Evolutionary conservation across 2,113 vertebrate genomes (phyloP).

Genomic region (Eira barbara): DNA sequence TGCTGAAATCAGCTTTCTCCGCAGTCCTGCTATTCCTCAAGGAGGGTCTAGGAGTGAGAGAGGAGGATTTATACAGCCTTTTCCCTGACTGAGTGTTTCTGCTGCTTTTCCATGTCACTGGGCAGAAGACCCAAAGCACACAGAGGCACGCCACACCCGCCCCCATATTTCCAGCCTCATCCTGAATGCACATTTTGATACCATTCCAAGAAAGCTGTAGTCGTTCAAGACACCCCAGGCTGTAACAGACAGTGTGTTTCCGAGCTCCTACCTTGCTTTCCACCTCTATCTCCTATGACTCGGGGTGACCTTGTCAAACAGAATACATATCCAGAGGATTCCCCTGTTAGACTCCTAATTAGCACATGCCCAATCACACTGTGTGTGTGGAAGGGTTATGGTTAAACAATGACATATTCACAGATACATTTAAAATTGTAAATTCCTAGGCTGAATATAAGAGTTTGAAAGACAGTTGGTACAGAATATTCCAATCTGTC

Average conservation of each 20-base stretch:
- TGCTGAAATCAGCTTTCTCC: background rate
- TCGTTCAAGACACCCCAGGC: background rate
- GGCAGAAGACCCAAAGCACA: background rate
- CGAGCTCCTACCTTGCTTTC: background rate
- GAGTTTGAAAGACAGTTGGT: background rate
- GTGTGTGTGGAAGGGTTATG: background rate
- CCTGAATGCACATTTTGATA: background rate
- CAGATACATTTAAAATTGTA: background rate
- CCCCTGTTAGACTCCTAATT: background rate
- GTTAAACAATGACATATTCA: background rate
- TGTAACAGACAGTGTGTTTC: background rate
- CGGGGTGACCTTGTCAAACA: background rate
- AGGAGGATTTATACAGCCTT: background rate
- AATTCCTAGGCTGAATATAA: background rate
- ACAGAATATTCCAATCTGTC: background rate
- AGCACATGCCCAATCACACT: background rate
- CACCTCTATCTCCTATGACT: background rate
- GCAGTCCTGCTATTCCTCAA: background rate
- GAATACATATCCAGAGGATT: background rate
- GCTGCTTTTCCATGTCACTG: background rate
- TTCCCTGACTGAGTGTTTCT: background rate
- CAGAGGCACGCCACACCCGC: background rate
- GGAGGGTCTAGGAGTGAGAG: background rate
- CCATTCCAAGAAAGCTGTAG: background rate
- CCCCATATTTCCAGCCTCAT: accelerated